Base-by-base conservation (phyloP, 2,888 invertebrate species). In the Ceriagrion tenellum region DNA sequence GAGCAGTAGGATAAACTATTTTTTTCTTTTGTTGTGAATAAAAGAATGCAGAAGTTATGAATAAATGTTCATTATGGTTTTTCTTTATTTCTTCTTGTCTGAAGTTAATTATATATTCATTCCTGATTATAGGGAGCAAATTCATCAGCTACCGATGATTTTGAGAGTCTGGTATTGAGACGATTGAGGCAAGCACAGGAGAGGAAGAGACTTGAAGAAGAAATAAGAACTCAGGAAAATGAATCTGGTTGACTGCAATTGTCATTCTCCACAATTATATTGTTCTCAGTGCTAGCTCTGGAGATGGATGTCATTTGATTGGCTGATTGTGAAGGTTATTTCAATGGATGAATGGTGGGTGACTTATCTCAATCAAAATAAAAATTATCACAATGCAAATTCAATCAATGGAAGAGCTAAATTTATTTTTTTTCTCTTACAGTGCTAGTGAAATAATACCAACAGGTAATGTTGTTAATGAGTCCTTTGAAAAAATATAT, bases 161-260 rank as follows among this genome's bases (percentile, higher is more conserved):
- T 98, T 97, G 99, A 99, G 97, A 98, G 98, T 96, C 96, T 98
- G 40, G 99, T 99, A 3, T 97, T 99, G 96, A 98, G 98, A 95
- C 98, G 98, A 97, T 97, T 99, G 97, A 97, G 98, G 95, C 98
- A 98, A 97, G 99, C 99, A 10, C 98, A 99, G 96, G 99, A 99
- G 97, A 97, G 99, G 95, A 99, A 98, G 97, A 97, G 97, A 95
- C 96, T 98, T 96, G 98, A 98, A 96, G 98, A 98, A 96, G 97
- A 98, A 97, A 98, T 98, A 97, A 96, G 97, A 96, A 97, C 97
- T 95, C 98, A 98, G 97, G 97, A 98, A 10, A 95, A 88, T 40
- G 69, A 93, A 81, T 81, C 81, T 35, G 35, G 30, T 26, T 81
- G 81, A 81, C 35, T 81, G 13, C 16, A 3, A 26, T 81, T 16